Conservation (phyloP, 2,113 vertebrate genomes). For the Recurvirostra avosetta region DNA sequence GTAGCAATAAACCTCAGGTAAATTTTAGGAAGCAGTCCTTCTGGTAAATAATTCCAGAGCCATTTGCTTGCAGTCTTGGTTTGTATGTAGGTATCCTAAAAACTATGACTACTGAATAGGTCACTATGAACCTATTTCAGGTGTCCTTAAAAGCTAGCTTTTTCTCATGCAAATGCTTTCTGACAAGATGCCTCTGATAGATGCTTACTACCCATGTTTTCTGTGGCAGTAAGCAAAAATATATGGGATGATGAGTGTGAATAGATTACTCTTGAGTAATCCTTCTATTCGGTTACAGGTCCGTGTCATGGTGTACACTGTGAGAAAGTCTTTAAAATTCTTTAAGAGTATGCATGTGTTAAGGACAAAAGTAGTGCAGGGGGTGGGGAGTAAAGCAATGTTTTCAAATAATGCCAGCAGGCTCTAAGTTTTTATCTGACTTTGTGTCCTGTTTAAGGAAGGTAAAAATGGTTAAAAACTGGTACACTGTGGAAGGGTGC, state of each 20-base stretch:
- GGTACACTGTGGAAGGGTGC: neutral
- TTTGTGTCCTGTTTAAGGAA: neutral
- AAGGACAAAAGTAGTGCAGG: neutral
- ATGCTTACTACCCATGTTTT: neutral
- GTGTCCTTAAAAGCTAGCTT: neutral
- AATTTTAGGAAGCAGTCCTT: neutral
- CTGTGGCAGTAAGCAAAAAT: neutral
- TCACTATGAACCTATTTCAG: neutral
- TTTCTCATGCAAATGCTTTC: neutral
- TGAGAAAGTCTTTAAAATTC: neutral
- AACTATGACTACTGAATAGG: neutral
- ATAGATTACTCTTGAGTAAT: neutral
- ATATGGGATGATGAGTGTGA: neutral
- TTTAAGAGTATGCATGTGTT: neutral
- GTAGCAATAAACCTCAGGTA: neutral
- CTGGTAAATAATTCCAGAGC: neutral
- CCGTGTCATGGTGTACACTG: neutral
- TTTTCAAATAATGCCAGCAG: neutral
- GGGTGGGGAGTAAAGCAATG: neutral
- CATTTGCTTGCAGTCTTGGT: neutral
- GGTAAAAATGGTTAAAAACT: neutral
- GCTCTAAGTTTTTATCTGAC: neutral
- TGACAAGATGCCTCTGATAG: neutral
- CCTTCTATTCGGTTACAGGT: neutral
- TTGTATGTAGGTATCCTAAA: neutral